Evolutionary conservation across 1,140 invertebrate genomes (phyloP).

Genomic region (Neelides sp.): DNA sequence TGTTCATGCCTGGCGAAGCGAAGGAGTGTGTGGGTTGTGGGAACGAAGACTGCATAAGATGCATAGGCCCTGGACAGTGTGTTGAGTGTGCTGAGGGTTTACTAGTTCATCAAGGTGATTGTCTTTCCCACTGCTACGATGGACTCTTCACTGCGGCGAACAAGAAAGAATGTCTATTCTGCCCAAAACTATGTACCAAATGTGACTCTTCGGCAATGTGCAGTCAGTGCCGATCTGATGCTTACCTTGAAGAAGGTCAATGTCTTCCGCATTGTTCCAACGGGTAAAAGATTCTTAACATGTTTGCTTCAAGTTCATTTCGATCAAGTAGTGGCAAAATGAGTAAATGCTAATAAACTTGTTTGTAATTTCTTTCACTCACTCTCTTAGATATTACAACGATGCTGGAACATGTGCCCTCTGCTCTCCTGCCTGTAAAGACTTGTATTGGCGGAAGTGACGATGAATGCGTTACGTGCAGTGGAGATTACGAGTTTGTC

Average conservation of each 20-base stretch:
- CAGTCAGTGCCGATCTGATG: conserved; percentile 49
- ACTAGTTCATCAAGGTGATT: conserved; percentile 16
- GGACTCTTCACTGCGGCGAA: conserved; percentile 13
- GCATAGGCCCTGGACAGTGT: conserved; percentile 50
- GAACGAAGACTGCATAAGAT: conserved; percentile 50
- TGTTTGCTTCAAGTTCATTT: neutral
- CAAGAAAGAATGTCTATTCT: conserved; percentile 24
- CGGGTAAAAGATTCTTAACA: conserved; percentile 17
- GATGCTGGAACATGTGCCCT: conserved; percentile 46
- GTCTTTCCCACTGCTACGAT: conserved; percentile 16
- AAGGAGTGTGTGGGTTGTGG: conserved; percentile 23
- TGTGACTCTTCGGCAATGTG: conserved; percentile 53
- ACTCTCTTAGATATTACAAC: conserved; percentile 19
- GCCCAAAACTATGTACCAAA: conserved; percentile 47
- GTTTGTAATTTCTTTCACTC: neutral
- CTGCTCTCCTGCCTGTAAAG: conserved; percentile 64
- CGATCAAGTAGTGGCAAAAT: no score
- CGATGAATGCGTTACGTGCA: conserved; percentile 65
- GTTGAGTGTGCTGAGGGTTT: conserved; percentile 48
- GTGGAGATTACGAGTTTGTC: conserved; percentile 7
- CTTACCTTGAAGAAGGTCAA: conserved; percentile 19
- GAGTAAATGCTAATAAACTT: neutral
- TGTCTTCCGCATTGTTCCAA: conserved; percentile 28
- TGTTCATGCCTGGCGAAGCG: conserved; percentile 15
- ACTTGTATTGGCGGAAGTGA: conserved; percentile 65